Base-by-base conservation (phyloP, 2,888 invertebrate species). In the Blastobasis adustella region DNA sequence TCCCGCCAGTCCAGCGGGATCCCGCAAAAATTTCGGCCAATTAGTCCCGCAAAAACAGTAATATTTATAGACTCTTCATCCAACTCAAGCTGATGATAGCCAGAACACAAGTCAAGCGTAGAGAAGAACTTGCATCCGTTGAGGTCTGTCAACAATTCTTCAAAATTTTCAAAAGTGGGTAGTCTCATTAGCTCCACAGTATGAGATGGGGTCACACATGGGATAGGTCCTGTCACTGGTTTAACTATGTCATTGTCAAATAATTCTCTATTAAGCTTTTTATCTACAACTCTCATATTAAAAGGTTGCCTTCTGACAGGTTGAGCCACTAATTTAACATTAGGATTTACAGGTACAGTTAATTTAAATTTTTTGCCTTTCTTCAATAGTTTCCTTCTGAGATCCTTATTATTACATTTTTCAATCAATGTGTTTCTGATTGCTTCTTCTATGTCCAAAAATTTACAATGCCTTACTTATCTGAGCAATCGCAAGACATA, bases 121-220 rank as follows among this genome's bases (percentile, higher is more conserved):
- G 56, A 54, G 41, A 56, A 56, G 45, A 43, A 57, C 38, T 48
- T 57, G 9, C 51, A 54, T 6, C 54, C 54, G 10, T 54, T 54
- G 1, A 54, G 42, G 37, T 54, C 54, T 8, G 43, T 41, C 4
- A 54, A 39, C 0, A 57, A 46, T 10, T 57, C 56, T 38, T 57
- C 56, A 51, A 57, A 57, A 3, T 23, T 23, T 23, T 23, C 23
- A 23, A 23, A 23, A 6, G 53, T 57, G 5, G 54, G 54, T 6
- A 54, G 38, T 1, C 52, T 54, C 2, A 54, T 54, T 1, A 43
- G 45, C 45, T 54, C 54, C 5, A 50, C 53, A 37, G 51, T 53
- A n/a, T 57, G 57, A 8, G 54, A 53, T 8, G 53, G 57, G 23
- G 54, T 54, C 6, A 57, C 57, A 49, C 56, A 57, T 4, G 53